Conservation (phyloP, 2,888 invertebrate genomes). For the Dasypolia templi region DNA sequence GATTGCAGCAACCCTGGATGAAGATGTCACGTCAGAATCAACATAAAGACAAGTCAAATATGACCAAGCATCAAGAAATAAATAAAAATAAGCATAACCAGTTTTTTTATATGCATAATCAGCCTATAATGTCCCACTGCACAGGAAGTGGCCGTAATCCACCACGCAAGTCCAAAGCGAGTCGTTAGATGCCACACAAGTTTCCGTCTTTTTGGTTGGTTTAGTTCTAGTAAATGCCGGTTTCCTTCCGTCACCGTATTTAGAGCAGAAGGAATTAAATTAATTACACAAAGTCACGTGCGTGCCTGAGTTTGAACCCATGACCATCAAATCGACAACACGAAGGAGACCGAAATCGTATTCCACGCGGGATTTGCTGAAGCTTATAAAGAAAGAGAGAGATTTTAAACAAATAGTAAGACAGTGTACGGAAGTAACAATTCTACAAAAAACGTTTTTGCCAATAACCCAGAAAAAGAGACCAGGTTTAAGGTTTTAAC, state of each 20-base stretch:
- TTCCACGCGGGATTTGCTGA: not conserved
- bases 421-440: not conserved
- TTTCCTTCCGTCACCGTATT: not conserved
- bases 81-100: not conserved
- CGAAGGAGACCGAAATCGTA: not conserved
- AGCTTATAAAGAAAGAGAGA: not conserved
- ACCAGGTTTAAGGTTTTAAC: not conserved
- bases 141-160: not conserved
- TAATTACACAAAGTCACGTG: not conserved
- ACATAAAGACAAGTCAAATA: not conserved
- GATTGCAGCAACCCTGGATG: slow-evolving; percentile 14
- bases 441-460: not conserved
- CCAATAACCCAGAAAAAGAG: not conserved
- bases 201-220: no score
- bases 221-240: no score
- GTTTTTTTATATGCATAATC: not conserved
- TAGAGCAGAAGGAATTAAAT: not conserved
- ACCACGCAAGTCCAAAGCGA: not conserved
- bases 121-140: not conserved
- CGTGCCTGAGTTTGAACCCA: not conserved
- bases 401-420: not conserved
- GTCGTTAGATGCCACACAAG: not conserved
- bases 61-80: no score
- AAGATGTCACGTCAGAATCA: not conserved
- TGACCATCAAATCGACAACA: not conserved